Percentiles rank a stretch among this genome's conserved stretches.
Evolutionary conservation across 2,113 vertebrate genomes (phyloP).

Genomic region (Silurus glanis): DNA sequence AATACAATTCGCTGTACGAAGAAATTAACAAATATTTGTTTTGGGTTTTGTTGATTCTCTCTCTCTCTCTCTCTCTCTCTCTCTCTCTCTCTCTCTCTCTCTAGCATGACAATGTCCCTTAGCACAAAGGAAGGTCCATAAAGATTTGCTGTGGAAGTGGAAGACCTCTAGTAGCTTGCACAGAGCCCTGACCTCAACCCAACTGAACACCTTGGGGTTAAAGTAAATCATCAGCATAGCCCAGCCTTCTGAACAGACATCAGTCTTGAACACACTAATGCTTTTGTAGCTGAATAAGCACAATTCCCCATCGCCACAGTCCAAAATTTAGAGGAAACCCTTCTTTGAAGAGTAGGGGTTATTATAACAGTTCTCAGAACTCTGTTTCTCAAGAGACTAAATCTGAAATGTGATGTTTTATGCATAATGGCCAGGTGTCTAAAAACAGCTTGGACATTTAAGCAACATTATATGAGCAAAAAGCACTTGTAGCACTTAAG

Average conservation of each 20-base stretch:
- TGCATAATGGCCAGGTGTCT: not conserved
- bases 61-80: no score
- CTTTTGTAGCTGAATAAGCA: not conserved
- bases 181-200: not conserved
- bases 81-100: not conserved
- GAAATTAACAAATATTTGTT: not conserved
- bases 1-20: not conserved
- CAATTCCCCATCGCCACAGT: not conserved
- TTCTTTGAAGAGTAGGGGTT: not conserved
- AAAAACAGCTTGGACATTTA: not conserved
- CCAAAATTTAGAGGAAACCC: not conserved
- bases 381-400: not conserved
- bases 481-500: not conserved
- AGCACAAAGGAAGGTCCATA: no score
- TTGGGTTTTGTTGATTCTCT: not conserved
- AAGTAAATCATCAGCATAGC: not conserved
- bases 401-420: not conserved
- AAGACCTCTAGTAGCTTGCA: not conserved
- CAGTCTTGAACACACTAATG: not conserved
- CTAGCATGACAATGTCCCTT: not conserved
- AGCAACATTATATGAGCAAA: not conserved
- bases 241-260: not conserved
- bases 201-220: not conserved
- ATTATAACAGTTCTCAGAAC: not conserved
- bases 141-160: not conserved